phyloP scores from a whole-genome alignment of 2,797 vertebrate genomes.

The Chaenodraco wilsoni region DNA sequence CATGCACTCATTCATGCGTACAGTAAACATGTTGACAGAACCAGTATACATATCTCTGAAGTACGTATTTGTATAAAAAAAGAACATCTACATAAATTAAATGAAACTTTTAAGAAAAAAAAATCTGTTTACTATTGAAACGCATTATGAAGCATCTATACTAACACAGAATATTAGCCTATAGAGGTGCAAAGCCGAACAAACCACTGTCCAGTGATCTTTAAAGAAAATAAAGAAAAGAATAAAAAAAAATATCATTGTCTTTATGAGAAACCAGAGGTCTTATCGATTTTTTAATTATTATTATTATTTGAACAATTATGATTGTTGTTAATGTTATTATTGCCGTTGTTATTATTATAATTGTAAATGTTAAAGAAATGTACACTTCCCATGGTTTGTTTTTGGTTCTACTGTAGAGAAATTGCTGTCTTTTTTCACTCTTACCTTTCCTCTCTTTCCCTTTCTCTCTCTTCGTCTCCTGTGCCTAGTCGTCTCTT shows the following conservation, averaged over 20 bases:
- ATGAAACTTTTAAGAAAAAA: slow-evolving; percentile 82
- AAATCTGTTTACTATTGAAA: slow-evolving; percentile 84
- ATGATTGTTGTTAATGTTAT: slow-evolving; percentile 87
- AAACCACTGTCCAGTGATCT: slow-evolving; percentile 88
- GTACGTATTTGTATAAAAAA: slow-evolving; percentile 88
- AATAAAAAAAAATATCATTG: slow-evolving; percentile 76
- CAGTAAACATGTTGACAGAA: slow-evolving; percentile 74
- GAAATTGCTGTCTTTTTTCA: slow-evolving; percentile 78
- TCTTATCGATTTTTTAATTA: slow-evolving; percentile 84
- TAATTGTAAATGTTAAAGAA: slow-evolving; percentile 88
- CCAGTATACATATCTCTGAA: slow-evolving; percentile 86
- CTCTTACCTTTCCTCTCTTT: slow-evolving; percentile 66
- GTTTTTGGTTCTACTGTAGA: slow-evolving; percentile 81
- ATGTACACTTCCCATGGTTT: slow-evolving; percentile 83
- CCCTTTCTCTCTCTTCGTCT: slow-evolving; percentile 72
- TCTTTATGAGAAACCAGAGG: slow-evolving; percentile 85
- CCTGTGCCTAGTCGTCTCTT: slow-evolving; percentile 79
- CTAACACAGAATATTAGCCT: slow-evolving; percentile 89
- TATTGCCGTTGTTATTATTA: slow-evolving; percentile 84
- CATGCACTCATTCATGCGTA: slow-evolving; percentile 70
- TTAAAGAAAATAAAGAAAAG: slow-evolving; percentile 80
- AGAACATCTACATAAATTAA: slow-evolving; percentile 82
- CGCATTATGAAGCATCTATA: slow-evolving; percentile 85
- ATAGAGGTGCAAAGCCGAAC: slow-evolving; percentile 82
- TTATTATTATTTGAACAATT: slow-evolving; percentile 84